A percentile compares a stretch with the other conserved stretches of the same genome.
These are phyloP conservation scores for Micropoecilia bifurca DNA, from an alignment of 2,797 vertebrate species.

Conservation along the genomic window DNA sequence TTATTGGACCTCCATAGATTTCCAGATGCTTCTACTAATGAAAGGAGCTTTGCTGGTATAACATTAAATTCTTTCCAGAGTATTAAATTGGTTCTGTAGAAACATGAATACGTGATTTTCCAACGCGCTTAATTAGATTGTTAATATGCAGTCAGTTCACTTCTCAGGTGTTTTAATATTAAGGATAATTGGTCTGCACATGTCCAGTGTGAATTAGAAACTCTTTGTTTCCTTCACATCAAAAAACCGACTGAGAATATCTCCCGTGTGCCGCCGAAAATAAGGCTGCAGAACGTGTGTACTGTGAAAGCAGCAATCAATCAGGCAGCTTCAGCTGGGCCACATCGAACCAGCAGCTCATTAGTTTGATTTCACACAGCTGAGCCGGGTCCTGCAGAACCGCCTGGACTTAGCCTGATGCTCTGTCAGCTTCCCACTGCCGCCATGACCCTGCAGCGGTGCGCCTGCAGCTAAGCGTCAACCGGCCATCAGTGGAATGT, in stretches of 20 bases:
- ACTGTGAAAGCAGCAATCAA: conserved; percentile 36
- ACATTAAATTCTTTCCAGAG: neutral
- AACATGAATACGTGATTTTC: neutral
- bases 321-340: conserved; percentile 38
- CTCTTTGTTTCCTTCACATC: conserved; percentile 7
- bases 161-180: neutral
- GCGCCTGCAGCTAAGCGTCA: conserved; percentile 29
- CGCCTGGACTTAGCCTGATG: conserved; percentile 1
- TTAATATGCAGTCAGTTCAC: neutral
- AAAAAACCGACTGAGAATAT: conserved; percentile 6
- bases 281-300: neutral
- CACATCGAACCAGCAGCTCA: conserved; percentile 34
- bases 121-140: neutral
- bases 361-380: conserved; percentile 60
- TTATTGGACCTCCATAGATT: neutral
- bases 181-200: neutral
- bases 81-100: neutral
- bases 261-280: neutral
- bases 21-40: neutral
- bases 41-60: neutral
- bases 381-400: conserved; percentile 36
- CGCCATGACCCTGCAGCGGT: conserved; percentile 25
- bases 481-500: conserved; percentile 19
- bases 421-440: conserved; percentile 39
- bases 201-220: conserved; percentile 1